Conservation (phyloP, 1,140 invertebrate genomes). For the Saccostrea cuccullata region DNA sequence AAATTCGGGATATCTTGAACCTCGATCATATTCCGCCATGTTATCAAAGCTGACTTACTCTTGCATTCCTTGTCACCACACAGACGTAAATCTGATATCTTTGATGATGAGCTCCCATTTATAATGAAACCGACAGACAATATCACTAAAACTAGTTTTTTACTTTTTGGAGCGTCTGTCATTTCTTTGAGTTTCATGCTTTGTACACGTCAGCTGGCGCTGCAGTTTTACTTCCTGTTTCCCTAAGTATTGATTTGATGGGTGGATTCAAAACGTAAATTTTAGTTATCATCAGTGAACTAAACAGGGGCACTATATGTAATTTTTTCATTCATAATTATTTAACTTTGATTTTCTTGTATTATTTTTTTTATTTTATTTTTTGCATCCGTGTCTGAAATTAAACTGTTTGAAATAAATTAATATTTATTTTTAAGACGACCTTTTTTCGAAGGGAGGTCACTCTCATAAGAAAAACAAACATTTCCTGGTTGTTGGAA, state of each 20-base stretch:
- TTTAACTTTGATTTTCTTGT: too few relatives aligned
- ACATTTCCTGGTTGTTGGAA: neutral
- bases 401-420: too few relatives aligned
- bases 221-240: slow-evolving; percentile 2
- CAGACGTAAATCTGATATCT: slow-evolving; percentile 58
- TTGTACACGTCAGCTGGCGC: slow-evolving; percentile 42
- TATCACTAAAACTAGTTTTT: neutral
- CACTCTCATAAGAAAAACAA: neutral
- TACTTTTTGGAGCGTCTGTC: slow-evolving; percentile 21
- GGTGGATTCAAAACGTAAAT: neutral
- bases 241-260: neutral
- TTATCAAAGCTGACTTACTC: slow-evolving; percentile 53
- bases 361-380: too few relatives aligned
- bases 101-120: slow-evolving; percentile 19
- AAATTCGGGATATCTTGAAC: neutral
- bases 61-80: slow-evolving; percentile 61
- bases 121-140: neutral
- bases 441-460: neutral
- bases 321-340: too few relatives aligned
- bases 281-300: neutral
- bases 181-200: slow-evolving; percentile 25
- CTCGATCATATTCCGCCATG: neutral
- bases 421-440: neutral
- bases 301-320: too few relatives aligned
- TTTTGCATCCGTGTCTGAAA: too few relatives aligned